These are phyloP conservation scores for Trypoxylon attenuatum DNA, from an alignment of 2,888 invertebrate species.

Conservation along the genomic window DNA sequence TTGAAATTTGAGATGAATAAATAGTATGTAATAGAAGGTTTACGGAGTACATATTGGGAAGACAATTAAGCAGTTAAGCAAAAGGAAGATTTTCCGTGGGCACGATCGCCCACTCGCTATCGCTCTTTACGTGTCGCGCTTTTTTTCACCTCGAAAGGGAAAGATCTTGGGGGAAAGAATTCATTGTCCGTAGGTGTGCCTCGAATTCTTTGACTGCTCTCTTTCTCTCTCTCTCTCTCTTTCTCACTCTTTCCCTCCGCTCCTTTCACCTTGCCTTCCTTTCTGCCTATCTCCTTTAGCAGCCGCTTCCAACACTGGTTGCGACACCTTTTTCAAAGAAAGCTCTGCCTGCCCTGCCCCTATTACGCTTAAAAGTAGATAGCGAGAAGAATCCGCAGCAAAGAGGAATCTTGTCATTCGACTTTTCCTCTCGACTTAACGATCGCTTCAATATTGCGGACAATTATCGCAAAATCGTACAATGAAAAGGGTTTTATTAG, in stretches of 20 bases:
- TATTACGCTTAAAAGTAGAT: too few species aligned
- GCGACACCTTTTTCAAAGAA: not conserved
- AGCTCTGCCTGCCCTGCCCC: not conserved
- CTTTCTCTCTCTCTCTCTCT: constrained; percentile 17
- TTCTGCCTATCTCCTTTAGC: not conserved
- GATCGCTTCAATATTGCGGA: too few species aligned
- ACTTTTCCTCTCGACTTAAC: too few species aligned
- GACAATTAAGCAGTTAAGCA: too few species aligned
- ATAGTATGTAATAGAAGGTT: too few species aligned
- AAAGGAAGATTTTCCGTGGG: constrained; percentile 43
- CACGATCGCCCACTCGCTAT: constrained; percentile 44
- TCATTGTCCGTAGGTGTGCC: constrained; percentile 53
- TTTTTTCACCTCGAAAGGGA: constrained; percentile 36
- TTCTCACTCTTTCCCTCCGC: constrained; percentile 7
- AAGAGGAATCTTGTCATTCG: too few species aligned
- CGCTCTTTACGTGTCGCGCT: constrained; percentile 33
- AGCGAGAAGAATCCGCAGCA: too few species aligned
- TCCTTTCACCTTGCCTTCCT: constrained; percentile 4
- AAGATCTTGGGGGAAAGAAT: constrained; percentile 40
- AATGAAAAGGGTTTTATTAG: too few species aligned
- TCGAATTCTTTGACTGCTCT: constrained; percentile 48
- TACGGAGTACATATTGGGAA: too few species aligned
- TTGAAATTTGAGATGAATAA: too few species aligned
- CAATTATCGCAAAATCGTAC: too few species aligned
- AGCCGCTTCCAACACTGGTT: not conserved